Evolutionary conservation across 2,888 invertebrate genomes (phyloP).

Genomic region (Volucella bombylans): DNA sequence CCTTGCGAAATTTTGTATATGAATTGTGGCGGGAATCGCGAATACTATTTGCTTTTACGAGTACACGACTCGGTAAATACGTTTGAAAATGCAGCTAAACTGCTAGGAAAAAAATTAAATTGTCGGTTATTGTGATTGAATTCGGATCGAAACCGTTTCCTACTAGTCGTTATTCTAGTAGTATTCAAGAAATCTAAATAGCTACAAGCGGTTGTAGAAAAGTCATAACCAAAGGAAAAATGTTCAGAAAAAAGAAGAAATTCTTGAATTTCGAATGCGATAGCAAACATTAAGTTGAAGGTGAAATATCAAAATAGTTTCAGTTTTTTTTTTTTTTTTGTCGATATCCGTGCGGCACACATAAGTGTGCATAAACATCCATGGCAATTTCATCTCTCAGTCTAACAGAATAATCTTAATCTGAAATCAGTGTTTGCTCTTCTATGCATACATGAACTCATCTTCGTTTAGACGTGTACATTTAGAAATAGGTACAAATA

Average conservation of each 20-base stretch:
- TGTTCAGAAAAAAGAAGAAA: constrained; percentile 37
- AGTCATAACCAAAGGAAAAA: constrained; percentile 12
- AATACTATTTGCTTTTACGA: not conserved
- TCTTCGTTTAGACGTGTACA: too few species aligned
- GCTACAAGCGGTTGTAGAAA: constrained; percentile 19
- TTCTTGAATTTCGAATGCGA: constrained; percentile 11
- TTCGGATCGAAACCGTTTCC: constrained; percentile 31
- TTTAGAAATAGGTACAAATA: not conserved
- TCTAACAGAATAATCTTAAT: constrained; percentile 51
- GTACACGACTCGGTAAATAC: not conserved
- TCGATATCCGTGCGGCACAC: not conserved
- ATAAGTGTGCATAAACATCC: constrained; percentile 11
- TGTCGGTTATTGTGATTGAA: constrained; percentile 35
- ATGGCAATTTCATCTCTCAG: constrained; percentile 17
- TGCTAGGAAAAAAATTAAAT: constrained; percentile 32
- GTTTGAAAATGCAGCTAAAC: not conserved
- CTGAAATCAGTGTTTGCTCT: constrained; percentile 48
- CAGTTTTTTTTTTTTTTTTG: constrained; percentile 32
- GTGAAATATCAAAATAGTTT: constrained; percentile 35
- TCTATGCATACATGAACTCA: constrained; percentile 19
- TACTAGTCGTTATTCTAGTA: constrained; percentile 39
- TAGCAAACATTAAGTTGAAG: constrained; percentile 3
- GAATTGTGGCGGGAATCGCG: constrained; percentile 57
- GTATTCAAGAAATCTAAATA: constrained; percentile 31
- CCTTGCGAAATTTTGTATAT: not conserved